Evolutionary conservation across 2,888 invertebrate species (phyloP), one percentile per base, ranked within the genome.

Genomic region (Volucella bombylans): DNA sequence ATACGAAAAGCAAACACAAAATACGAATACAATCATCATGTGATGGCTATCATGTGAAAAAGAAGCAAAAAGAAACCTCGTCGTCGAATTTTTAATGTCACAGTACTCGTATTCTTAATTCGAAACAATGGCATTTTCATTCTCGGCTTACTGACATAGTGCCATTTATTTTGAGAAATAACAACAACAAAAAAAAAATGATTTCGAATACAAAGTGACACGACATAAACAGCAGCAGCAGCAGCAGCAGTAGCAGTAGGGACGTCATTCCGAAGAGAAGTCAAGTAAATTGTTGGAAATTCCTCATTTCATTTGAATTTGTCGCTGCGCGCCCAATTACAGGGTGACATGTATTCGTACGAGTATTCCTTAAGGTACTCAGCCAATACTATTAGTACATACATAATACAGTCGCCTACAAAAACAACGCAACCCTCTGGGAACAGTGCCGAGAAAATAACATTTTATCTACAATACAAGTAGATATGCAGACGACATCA

Each of bases 101-200:
- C 15, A 67, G 31, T 39, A 15, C 38, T 8, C 41, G 50, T 39
- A 38, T 47, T 18, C 1, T 1, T 43, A 45, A 9, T 59, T 62
- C 49, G 62, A 64, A 45, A 62, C 14, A 0, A 15, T 83, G 79
- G 68, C 73, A 87, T 82, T 76, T 86, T 65, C 55, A 61, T 74
- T 79, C 73, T 76, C 65, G 73, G 68, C 85, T 72, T 79, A 85
- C 81, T 86, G 86, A 82, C 87, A 86, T 52, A 86, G 86, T 85
- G 82, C 62, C 87, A 86, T 85, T 85, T 86, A 85, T 86, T 67
- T 68, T 50, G 43, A 47, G 38, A 74, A 69, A 31, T 31, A 31
- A 6, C 31, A 31, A 31, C 4, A 31, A 31, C 31, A 31, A 41
- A 67, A 64, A 81, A 81, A 76, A 81, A 81, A 76, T 69, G 81